phyloP scores from a whole-genome alignment of 2,797 vertebrate genomes.

The Ibycter americanus region DNA sequence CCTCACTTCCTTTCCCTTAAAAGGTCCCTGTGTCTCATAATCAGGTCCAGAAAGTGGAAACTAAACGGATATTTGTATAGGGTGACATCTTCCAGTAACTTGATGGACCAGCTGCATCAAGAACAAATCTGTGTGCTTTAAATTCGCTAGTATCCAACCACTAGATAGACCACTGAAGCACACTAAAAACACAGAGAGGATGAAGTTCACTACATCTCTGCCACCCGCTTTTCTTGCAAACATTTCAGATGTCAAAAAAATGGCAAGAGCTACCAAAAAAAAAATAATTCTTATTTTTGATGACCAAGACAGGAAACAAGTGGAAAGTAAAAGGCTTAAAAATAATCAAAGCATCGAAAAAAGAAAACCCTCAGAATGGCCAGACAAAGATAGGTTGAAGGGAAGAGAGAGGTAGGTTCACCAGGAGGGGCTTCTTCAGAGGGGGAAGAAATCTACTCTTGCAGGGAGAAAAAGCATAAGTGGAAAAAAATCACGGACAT shows the following conservation, averaged over 20 bases:
- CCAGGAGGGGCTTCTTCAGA: not conserved
- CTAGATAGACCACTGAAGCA: not conserved
- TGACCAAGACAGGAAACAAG: not conserved
- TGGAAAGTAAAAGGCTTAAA: not conserved
- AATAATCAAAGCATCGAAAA: not conserved
- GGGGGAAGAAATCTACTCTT: not conserved
- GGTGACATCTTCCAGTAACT: not conserved
- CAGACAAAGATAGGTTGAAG: not conserved
- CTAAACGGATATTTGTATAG: not conserved
- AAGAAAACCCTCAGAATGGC: not conserved
- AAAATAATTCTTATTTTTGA: not conserved
- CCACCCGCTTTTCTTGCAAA: not conserved
- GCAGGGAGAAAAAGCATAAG: rapidly evolving
- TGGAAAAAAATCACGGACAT: not conserved
- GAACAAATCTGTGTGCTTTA: not conserved
- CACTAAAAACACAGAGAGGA: not conserved
- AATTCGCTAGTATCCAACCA: not conserved
- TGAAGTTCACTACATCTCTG: not conserved
- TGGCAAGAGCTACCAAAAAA: not conserved
- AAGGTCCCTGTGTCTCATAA: not conserved
- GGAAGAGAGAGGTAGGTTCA: not conserved
- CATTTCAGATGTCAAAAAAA: not conserved
- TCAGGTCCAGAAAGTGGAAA: not conserved
- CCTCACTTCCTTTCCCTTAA: not conserved
- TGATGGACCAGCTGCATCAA: no score